Evolutionary conservation across 2,797 vertebrate species (phyloP).

Genomic region (Megalops cyprinoides): DNA sequence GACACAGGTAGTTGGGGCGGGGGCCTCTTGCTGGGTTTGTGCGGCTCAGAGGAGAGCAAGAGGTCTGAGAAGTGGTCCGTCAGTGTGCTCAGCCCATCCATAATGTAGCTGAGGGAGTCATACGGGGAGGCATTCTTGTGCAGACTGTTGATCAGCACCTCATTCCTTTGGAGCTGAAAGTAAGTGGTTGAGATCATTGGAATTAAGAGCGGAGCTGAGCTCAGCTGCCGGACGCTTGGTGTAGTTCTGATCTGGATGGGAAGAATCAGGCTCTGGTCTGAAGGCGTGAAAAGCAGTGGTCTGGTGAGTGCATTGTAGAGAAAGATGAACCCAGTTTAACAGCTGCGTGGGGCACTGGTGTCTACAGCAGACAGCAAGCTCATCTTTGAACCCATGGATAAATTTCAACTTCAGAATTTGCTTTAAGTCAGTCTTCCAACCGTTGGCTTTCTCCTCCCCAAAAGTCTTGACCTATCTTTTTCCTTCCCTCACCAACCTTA

Average conservation of each 20-base stretch:
- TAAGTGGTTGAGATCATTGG: slow-evolving; percentile 93
- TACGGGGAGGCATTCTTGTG: slow-evolving; percentile 86
- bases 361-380: slow-evolving; percentile 98
- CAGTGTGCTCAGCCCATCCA: slow-evolving; percentile 88
- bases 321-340: slow-evolving; percentile 95
- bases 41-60: slow-evolving; percentile 83
- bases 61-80: slow-evolving; percentile 93
- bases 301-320: slow-evolving; percentile 94
- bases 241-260: slow-evolving; percentile 90
- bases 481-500: slow-evolving; percentile 47
- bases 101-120: slow-evolving; percentile 90
- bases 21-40: slow-evolving; percentile 89
- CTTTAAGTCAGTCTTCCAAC: slow-evolving; percentile 19
- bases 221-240: slow-evolving; percentile 87
- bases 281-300: slow-evolving; percentile 98
- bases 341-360: slow-evolving; percentile 93
- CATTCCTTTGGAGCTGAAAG: slow-evolving; percentile 90
- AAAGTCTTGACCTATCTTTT: slow-evolving; percentile 40
- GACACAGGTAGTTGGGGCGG: slow-evolving; percentile 95
- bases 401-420: slow-evolving; percentile 59
- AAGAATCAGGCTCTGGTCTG: slow-evolving; percentile 88
- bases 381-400: slow-evolving; percentile 84
- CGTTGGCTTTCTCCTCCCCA: not conserved
- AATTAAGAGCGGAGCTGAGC: slow-evolving; percentile 89
- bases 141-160: slow-evolving; percentile 90